These are phyloP conservation scores for Agrypnus murinus DNA, from an alignment of 2,888 invertebrate genomes.

Conservation along the genomic window DNA sequence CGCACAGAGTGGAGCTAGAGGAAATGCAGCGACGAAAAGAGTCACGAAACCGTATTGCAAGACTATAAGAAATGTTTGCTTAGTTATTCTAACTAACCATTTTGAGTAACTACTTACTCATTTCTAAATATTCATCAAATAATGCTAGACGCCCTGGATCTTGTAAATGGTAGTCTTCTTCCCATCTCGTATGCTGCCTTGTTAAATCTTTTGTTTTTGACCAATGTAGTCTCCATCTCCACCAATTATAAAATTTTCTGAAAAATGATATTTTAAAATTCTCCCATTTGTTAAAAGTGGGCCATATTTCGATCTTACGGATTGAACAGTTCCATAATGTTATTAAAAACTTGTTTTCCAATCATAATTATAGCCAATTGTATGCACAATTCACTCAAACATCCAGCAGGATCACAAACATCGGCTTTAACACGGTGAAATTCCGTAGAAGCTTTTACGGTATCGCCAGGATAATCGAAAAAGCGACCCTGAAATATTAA, in stretches of 20 bases:
- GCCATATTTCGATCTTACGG: slow-evolving; percentile 79
- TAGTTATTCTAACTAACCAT: background rate
- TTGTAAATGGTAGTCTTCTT: slow-evolving; percentile 94
- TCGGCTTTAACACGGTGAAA: slow-evolving; percentile 87
- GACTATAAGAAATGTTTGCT: slow-evolving; percentile 75
- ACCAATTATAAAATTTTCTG: slow-evolving; percentile 92
- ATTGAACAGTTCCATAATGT: slow-evolving; percentile 91
- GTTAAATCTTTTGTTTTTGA: slow-evolving; percentile 83
- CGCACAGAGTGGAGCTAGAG: slow-evolving; percentile 95
- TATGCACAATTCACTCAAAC: slow-evolving; percentile 92
- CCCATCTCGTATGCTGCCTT: slow-evolving; percentile 90
- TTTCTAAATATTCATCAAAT: slow-evolving; percentile 98
- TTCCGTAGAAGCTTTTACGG: slow-evolving; percentile 81
- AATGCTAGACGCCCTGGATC: slow-evolving; percentile 92
- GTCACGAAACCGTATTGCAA: slow-evolving; percentile 98
- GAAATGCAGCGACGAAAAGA: slow-evolving; percentile 97
- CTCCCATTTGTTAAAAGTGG: background rate
- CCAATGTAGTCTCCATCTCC: slow-evolving; percentile 86
- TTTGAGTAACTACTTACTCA: slow-evolving; percentile 81
- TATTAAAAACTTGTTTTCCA: slow-evolving; percentile 95
- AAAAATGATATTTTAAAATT: slow-evolving; percentile 23
- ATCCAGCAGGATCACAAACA: slow-evolving; percentile 94
- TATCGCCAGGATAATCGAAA: slow-evolving; percentile 91
- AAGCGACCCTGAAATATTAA: slow-evolving; percentile 81
- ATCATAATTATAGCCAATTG: slow-evolving; percentile 96